Conservation (phyloP, 2,797 vertebrate species). For the Falco rusticolus region DNA sequence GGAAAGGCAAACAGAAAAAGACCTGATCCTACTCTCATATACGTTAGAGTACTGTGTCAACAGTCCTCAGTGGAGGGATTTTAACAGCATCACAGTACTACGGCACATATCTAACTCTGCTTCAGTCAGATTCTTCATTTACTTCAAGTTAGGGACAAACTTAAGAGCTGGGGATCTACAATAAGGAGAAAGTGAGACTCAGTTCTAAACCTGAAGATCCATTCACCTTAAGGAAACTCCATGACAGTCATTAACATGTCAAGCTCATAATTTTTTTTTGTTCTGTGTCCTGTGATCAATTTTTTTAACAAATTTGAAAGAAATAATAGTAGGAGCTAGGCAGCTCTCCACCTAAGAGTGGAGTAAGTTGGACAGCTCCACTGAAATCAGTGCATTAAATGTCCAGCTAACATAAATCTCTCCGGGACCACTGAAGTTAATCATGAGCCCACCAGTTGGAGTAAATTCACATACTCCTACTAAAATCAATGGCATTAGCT, state of each 20-base stretch:
- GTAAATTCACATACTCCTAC: not conserved
- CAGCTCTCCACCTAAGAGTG: not conserved
- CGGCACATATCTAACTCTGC: not conserved
- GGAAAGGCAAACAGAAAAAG: not conserved
- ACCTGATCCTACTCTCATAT: not conserved
- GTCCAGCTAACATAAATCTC: not conserved
- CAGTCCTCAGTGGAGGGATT: not conserved
- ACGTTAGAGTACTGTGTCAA: not conserved
- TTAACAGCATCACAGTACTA: not conserved
- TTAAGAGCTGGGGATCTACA: not conserved
- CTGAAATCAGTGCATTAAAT: not conserved
- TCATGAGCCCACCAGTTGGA: accelerated
- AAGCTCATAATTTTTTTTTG: not conserved
- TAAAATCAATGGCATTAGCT: not conserved
- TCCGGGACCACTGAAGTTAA: not conserved
- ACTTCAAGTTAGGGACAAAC: not conserved
- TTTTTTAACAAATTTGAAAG: not conserved
- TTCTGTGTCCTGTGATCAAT: not conserved
- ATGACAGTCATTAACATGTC: not conserved
- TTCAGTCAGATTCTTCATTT: not conserved
- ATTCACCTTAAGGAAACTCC: not conserved
- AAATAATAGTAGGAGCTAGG: not conserved
- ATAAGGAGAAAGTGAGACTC: not conserved
- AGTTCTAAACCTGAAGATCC: not conserved
- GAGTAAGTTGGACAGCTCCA: not conserved